These are phyloP conservation scores for Eupithecia subfuscata DNA, from an alignment of 2,888 invertebrate species.

Conservation along the genomic window DNA sequence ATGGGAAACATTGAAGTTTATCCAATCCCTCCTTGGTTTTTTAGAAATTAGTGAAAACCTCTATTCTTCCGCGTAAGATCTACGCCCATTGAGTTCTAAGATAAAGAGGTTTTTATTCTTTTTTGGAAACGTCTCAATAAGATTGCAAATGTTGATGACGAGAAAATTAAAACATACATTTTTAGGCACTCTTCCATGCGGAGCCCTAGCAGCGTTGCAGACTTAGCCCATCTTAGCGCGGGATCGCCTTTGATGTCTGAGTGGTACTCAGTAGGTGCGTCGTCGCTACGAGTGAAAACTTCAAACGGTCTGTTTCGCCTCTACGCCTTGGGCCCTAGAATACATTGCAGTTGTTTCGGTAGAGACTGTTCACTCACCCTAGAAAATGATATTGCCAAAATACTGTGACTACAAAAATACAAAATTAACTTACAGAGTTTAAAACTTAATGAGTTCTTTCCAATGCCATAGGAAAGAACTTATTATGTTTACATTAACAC, in stretches of 20 bases:
- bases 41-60: no score
- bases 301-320: slow-evolving; percentile 76
- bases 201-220: slow-evolving; percentile 6
- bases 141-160: background rate
- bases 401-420: background rate
- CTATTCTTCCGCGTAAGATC: no score
- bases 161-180: background rate
- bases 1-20: no score
- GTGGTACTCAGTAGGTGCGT: slow-evolving; percentile 70
- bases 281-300: slow-evolving; percentile 62
- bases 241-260: slow-evolving; percentile 71
- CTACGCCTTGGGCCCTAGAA: slow-evolving; percentile 64
- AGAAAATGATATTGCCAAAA: background rate
- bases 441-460: background rate
- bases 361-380: background rate
- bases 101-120: background rate
- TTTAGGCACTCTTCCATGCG: background rate
- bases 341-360: background rate
- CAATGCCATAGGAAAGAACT: background rate
- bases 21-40: no score
- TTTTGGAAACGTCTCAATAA: background rate
- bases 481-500: background rate
- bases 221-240: slow-evolving; percentile 26
- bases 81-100: no score
- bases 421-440: background rate